phyloP scores from a whole-genome alignment of 2,888 invertebrate genomes.

The Hermaeophaga mercurialis region DNA sequence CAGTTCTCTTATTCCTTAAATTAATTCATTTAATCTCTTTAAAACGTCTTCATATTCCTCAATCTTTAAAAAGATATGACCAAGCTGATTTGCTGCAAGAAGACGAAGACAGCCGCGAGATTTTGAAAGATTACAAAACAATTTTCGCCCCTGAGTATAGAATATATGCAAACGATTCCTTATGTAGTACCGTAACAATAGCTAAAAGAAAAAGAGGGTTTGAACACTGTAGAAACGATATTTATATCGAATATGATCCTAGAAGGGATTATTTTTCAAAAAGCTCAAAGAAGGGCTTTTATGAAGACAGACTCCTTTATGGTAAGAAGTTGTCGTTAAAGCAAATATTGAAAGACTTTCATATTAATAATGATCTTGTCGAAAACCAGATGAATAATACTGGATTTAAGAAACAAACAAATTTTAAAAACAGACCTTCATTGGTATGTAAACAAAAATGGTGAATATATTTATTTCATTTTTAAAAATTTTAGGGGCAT shows the following conservation, averaged over 20 bases:
- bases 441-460: neutral
- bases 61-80: slow-evolving; percentile 34
- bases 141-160: slow-evolving; percentile 42
- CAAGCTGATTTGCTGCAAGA: slow-evolving; percentile 42
- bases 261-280: slow-evolving; percentile 19
- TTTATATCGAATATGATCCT: slow-evolving; percentile 21
- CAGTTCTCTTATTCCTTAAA: neutral
- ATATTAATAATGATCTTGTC: slow-evolving; percentile 2
- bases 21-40: neutral
- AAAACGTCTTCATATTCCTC: slow-evolving; percentile 10
- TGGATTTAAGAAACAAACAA: neutral
- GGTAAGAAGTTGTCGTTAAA: neutral
- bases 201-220: slow-evolving; percentile 8
- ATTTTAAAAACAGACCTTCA: no score
- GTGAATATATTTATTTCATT: no score
- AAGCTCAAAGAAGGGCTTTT: slow-evolving; percentile 12
- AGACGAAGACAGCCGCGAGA: slow-evolving; percentile 43
- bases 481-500: neutral
- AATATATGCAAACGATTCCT: slow-evolving; percentile 28
- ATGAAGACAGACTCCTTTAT: slow-evolving; percentile 11
- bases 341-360: neutral
- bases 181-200: slow-evolving; percentile 24
- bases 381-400: neutral
- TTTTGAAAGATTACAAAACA: slow-evolving; percentile 43
- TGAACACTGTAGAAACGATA: slow-evolving; percentile 10